Evolutionary conservation across 2,797 vertebrate genomes (phyloP).

Genomic region (Semotilus atromaculatus): DNA sequence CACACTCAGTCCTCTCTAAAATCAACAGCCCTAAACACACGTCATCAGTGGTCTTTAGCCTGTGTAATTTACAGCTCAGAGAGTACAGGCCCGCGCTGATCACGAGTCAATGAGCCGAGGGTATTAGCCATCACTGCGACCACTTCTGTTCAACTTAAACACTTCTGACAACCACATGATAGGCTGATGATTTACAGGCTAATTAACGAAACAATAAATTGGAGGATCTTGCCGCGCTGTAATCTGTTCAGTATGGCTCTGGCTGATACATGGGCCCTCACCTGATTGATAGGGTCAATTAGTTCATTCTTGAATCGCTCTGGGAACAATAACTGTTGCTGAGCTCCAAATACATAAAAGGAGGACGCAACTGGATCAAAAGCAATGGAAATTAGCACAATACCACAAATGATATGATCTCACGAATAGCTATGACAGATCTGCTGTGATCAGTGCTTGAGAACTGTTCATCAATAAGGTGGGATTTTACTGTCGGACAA

Average conservation of each 20-base stretch:
- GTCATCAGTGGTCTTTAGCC: conserved; percentile 24
- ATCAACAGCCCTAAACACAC: conserved; percentile 37
- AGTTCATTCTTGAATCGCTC: conserved; percentile 32
- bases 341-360: conserved; percentile 1
- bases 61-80: conserved; percentile 23
- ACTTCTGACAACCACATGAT: conserved; percentile 47
- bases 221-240: conserved; percentile 6
- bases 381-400: not conserved
- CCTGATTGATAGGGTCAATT: conserved; percentile 51
- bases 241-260: conserved; percentile 38
- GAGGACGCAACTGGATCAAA: not conserved
- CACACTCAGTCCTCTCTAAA: not conserved
- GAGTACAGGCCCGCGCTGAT: not conserved
- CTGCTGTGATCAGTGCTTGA: not conserved
- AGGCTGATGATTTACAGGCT: conserved; percentile 45
- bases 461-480: not conserved
- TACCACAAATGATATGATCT: not conserved
- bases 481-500: not conserved
- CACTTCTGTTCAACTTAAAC: conserved; percentile 29
- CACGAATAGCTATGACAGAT: not conserved
- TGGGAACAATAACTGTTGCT: conserved; percentile 24
- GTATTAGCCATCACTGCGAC: conserved; percentile 6
- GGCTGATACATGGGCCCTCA: conserved; percentile 35
- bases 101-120: conserved; percentile 15
- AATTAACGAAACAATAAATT: conserved; percentile 54